Conservation (phyloP, 1,140 invertebrate species). For the Hyles euphorbiae region DNA sequence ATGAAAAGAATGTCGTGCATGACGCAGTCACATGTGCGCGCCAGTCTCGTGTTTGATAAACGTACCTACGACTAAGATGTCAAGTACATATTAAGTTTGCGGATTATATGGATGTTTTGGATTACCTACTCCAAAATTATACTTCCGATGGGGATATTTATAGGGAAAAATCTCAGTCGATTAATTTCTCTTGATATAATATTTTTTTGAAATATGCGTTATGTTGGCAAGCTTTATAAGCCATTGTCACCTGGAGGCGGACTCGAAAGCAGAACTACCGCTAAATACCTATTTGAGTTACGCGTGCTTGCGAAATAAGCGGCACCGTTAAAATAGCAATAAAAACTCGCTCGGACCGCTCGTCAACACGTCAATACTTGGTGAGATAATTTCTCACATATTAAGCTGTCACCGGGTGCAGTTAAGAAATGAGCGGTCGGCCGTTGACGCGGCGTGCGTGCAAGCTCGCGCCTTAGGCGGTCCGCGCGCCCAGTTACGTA, state of each 20-base stretch:
- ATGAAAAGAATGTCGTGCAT: background rate
- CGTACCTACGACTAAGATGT: no score
- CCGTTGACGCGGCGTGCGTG: conserved; percentile 20
- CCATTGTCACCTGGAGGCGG: no score
- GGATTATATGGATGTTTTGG: no score
- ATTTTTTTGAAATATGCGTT: no score
- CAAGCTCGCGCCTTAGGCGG: conserved; percentile 1
- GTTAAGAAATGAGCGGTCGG: conserved; percentile 11
- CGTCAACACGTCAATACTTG: conserved; percentile 12
- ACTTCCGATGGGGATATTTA: no score
- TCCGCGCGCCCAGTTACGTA: conserved; percentile 33
- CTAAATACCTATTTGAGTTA: conserved; percentile 31
- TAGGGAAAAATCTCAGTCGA: no score
- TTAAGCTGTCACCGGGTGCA: conserved; percentile 18
- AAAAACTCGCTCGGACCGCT: conserved; percentile 23
- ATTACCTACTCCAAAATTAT: no score
- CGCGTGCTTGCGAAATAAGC: conserved; percentile 12
- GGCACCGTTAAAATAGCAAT: conserved; percentile 21
- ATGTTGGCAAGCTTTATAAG: no score
- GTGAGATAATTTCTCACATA: conserved; percentile 17
- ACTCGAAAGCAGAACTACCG: conserved; percentile 32
- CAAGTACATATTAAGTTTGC: no score
- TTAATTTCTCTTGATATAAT: no score
- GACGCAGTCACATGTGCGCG: no score
- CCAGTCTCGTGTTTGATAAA: no score